Evolutionary conservation across 2,888 invertebrate genomes (phyloP).

Genomic region (Miltochrista miniata): DNA sequence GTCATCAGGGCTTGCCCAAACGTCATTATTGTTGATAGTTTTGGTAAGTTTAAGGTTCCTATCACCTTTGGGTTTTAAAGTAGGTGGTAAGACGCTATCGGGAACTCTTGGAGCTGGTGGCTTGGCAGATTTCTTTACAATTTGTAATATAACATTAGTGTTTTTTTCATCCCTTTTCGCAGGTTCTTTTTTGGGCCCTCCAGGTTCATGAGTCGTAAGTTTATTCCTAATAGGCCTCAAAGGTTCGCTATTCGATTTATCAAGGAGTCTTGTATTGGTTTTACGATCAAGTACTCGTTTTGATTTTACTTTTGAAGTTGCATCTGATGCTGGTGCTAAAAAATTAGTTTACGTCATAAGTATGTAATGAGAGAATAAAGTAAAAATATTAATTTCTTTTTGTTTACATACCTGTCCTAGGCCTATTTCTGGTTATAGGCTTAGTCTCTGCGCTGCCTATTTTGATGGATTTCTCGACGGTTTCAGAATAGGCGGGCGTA

Average conservation of each 20-base stretch:
- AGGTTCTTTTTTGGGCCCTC: constrained; percentile 47
- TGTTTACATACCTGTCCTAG: constrained; percentile 64
- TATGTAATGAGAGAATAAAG: too few species aligned
- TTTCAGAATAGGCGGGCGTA: constrained; percentile 50
- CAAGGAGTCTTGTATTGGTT: constrained; percentile 47
- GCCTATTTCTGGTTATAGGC: constrained; percentile 76
- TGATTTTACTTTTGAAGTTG: constrained; percentile 49
- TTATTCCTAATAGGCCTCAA: constrained; percentile 58
- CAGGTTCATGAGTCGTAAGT: constrained; percentile 54
- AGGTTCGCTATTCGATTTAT: constrained; percentile 52
- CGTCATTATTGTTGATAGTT: constrained; percentile 75
- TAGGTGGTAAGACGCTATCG: constrained; percentile 63
- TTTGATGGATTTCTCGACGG: constrained; percentile 68
- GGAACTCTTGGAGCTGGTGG: constrained; percentile 41
- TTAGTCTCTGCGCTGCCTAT: constrained; percentile 82
- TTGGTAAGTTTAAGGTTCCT: constrained; percentile 62
- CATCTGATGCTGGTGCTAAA: constrained; percentile 48
- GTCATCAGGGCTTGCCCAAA: constrained; percentile 68
- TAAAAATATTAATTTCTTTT: not conserved
- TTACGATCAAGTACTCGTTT: constrained; percentile 52
- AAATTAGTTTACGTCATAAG: not conserved
- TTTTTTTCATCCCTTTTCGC: constrained; percentile 55
- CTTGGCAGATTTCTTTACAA: constrained; percentile 65
- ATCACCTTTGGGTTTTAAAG: constrained; percentile 62
- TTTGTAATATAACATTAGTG: constrained; percentile 66